These are phyloP conservation scores for Diadromus collaris DNA, from an alignment of 2,888 invertebrate genomes.

Conservation along the genomic window DNA sequence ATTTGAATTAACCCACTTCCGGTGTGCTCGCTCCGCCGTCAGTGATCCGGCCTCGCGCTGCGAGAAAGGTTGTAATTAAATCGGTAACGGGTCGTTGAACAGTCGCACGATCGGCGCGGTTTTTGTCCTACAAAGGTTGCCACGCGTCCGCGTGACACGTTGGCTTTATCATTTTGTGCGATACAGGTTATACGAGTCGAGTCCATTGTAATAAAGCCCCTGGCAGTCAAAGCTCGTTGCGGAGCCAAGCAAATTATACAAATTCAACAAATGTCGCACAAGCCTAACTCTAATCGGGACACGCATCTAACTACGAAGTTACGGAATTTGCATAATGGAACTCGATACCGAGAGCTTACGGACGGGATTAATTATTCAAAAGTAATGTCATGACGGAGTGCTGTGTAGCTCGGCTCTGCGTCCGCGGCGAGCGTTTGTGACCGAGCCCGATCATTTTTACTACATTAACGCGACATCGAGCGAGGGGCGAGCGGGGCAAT, in stretches of 20 bases:
- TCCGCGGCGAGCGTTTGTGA: constrained; percentile 1
- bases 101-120: background rate
- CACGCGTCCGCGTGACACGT: background rate
- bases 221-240: too few relatives aligned
- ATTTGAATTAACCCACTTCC: constrained; percentile 68
- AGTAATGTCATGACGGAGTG: constrained; percentile 36
- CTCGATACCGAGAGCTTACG: constrained; percentile 40
- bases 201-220: background rate
- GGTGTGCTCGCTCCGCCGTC: constrained; percentile 21
- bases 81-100: constrained; percentile 2
- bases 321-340: constrained; percentile 52
- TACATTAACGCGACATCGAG: background rate
- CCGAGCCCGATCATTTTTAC: constrained; percentile 20
- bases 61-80: constrained; percentile 42
- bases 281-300: constrained; percentile 36
- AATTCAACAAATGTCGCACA: constrained; percentile 30
- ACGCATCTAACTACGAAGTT: constrained; percentile 43
- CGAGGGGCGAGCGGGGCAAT: too few relatives aligned
- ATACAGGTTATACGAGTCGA: background rate
- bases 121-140: background rate
- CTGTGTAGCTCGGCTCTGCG: background rate
- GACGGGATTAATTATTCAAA: constrained; percentile 45
- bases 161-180: background rate
- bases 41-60: constrained; percentile 34
- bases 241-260: background rate